Conservation (phyloP, 2,113 vertebrate species). For the Planiliza haematocheilus region DNA sequence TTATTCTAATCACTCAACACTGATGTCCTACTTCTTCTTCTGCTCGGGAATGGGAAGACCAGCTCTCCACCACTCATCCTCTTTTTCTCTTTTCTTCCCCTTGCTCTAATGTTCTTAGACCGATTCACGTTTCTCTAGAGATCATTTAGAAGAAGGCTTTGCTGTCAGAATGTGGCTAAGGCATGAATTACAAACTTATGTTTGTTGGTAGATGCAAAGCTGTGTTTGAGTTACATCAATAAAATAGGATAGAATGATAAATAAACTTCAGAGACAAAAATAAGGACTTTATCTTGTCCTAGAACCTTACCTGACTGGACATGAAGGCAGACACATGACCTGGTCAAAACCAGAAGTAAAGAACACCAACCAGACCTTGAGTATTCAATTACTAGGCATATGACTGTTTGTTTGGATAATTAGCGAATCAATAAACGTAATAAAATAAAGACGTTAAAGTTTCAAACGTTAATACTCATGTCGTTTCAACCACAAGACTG, state of each 20-base stretch:
- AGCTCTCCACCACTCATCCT: slow-evolving; percentile 4
- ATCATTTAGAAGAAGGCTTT: slow-evolving; percentile 11
- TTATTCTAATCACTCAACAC: slow-evolving; percentile 67
- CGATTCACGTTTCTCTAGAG: slow-evolving; percentile 5
- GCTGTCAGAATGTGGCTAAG: slow-evolving; percentile 8
- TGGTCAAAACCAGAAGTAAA: not conserved
- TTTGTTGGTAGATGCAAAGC: not conserved
- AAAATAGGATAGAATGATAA: not conserved
- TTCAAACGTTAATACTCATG: not conserved
- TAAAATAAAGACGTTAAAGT: not conserved
- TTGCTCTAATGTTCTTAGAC: not conserved
- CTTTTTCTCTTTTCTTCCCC: not conserved
- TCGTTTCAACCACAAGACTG: not conserved
- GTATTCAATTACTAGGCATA: not conserved
- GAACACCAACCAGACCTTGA: not conserved
- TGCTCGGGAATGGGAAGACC: slow-evolving; percentile 20
- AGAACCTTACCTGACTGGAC: not conserved
- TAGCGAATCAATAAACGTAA: not conserved
- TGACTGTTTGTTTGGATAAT: not conserved
- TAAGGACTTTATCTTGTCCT: not conserved
- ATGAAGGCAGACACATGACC: not conserved
- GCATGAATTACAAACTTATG: not conserved
- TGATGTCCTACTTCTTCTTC: slow-evolving; percentile 61
- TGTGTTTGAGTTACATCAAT: not conserved
- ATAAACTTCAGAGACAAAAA: too few species aligned